Conservation (phyloP, 2,888 invertebrate species). For the Timandra comae region DNA sequence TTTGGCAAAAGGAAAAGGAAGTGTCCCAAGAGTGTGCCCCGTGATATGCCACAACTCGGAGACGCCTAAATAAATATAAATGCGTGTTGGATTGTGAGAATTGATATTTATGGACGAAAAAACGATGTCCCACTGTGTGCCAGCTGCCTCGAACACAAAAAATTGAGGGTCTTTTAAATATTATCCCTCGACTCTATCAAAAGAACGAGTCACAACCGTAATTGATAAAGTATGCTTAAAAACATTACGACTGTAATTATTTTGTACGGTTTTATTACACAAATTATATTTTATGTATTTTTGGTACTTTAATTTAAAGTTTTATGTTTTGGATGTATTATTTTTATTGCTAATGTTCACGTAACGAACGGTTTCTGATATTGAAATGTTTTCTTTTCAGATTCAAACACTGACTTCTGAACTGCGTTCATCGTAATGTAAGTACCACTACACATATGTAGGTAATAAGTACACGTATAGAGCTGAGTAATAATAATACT, state of each 20-base stretch:
- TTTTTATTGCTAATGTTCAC: no score
- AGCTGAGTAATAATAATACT: no score
- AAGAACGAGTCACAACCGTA: constrained; percentile 29
- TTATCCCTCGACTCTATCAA: constrained; percentile 31
- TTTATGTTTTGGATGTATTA: no score
- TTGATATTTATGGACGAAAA: constrained; percentile 73
- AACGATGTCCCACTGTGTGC: constrained; percentile 55
- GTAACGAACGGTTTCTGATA: no score
- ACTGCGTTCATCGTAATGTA: no score
- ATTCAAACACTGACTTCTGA: no score
- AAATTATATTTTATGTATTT: no score
- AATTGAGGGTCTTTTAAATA: constrained; percentile 39
- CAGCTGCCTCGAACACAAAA: constrained; percentile 48
- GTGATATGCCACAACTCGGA: constrained; percentile 40
- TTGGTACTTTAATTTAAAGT: no score
- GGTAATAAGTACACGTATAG: no score
- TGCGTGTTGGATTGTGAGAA: constrained; percentile 65
- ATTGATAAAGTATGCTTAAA: constrained; percentile 28
- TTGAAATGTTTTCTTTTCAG: no score
- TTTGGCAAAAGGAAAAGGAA: constrained; percentile 51
- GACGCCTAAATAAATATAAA: constrained; percentile 69
- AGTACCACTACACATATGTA: no score
- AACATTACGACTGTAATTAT: constrained; percentile 27
- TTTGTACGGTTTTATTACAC: constrained; percentile 27
- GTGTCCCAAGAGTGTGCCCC: constrained; percentile 41